A percentile compares a stretch with the other conserved stretches of the same genome.
Evolutionary conservation across 2,797 vertebrate species (phyloP).

Genomic region (Naso thynnoides): DNA sequence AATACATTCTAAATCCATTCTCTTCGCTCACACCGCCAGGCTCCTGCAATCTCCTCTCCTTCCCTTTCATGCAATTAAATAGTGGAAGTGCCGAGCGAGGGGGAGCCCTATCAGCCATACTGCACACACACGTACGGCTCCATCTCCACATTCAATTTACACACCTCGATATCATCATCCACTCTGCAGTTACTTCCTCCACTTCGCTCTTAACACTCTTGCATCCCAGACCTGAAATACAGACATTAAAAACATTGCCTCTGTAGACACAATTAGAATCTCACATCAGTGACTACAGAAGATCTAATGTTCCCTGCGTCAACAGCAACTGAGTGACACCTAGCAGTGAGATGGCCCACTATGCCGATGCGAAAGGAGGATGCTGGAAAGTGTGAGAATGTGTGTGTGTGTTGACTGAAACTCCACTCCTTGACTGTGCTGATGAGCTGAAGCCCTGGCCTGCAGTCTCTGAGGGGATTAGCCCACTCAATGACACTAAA

Average conservation of each 20-base stretch:
- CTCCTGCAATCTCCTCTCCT: conserved; percentile 85
- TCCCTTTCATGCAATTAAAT: conserved; percentile 89
- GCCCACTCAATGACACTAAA: conserved; percentile 87
- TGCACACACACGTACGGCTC: conserved; percentile 80
- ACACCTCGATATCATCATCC: conserved; percentile 85
- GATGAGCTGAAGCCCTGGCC: conserved; percentile 81
- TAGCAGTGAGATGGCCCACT: conserved; percentile 62
- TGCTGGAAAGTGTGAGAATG: conserved; percentile 11
- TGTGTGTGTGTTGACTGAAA: conserved; percentile 64
- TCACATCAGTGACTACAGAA: conserved; percentile 72
- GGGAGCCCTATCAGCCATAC: conserved; percentile 84
- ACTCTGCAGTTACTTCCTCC: conserved; percentile 79
- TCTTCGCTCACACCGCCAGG: conserved; percentile 81
- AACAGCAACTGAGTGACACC: conserved; percentile 71
- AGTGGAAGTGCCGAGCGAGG: conserved; percentile 84
- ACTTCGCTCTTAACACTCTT: conserved; percentile 72
- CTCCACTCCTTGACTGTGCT: conserved; percentile 75
- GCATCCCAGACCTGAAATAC: conserved; percentile 78
- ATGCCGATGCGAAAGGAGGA: conserved; percentile 62
- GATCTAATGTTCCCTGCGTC: conserved; percentile 71
- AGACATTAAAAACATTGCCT: conserved; percentile 81
- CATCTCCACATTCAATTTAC: conserved; percentile 85
- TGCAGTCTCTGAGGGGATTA: conserved; percentile 85
- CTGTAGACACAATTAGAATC: conserved; percentile 82
- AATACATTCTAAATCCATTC: conserved; percentile 89